These are phyloP conservation scores for Shargacucullia verbasci DNA, from an alignment of 2,888 invertebrate species.

Conservation along the genomic window DNA sequence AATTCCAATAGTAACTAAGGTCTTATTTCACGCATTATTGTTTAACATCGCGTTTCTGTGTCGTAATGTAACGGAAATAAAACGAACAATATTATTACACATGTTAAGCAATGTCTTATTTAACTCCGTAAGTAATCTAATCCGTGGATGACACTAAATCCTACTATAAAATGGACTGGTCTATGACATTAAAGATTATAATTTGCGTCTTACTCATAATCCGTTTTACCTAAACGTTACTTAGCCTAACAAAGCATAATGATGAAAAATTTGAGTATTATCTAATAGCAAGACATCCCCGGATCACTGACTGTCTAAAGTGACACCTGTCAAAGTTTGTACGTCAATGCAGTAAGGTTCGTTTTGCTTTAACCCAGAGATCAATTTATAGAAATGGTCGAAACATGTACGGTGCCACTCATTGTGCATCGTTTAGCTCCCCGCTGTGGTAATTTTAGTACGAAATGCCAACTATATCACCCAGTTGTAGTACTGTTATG, in stretches of 20 bases:
- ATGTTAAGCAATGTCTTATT: constrained; percentile 9
- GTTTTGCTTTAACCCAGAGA: too few relatives aligned
- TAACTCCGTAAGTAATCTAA: constrained; percentile 4
- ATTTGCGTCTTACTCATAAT: constrained; percentile 15
- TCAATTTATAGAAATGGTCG: too few relatives aligned
- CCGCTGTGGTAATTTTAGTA: constrained; percentile 45
- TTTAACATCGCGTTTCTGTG: too few relatives aligned
- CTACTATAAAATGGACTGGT: constrained; percentile 8
- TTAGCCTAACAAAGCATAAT: constrained; percentile 4
- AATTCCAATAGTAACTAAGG: too few relatives aligned
- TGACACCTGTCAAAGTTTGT: too few relatives aligned
- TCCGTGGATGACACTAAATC: constrained; percentile 19
- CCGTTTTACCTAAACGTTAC: constrained; percentile 13
- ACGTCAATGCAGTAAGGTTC: too few relatives aligned
- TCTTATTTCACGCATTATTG: too few relatives aligned
- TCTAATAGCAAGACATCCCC: constrained; percentile 15
- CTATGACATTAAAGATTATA: too few relatives aligned
- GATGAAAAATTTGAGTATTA: constrained; percentile 18
- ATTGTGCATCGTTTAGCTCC: constrained; percentile 22
- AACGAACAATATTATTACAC: constrained; percentile 5
- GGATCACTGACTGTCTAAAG: constrained; percentile 18
- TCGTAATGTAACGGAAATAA: background rate
- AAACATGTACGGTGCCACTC: constrained; percentile 1
- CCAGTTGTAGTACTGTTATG: constrained; percentile 19
- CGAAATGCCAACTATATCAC: constrained; percentile 41